phyloP scores from a whole-genome alignment of 2,888 invertebrate genomes.

The Lycia hirtaria region DNA sequence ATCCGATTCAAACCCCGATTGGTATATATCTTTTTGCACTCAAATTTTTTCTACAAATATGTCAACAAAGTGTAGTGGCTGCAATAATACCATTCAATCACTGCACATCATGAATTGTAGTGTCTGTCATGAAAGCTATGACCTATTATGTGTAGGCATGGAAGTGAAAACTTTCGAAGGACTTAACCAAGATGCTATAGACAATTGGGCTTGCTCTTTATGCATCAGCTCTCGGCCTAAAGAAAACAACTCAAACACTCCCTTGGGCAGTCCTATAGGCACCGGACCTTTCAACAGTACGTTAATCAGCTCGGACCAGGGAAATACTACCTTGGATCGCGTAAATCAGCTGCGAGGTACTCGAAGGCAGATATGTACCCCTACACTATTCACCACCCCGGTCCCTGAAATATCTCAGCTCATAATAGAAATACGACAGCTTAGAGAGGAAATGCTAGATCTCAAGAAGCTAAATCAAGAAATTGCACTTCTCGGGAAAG shows the following conservation, averaged over 20 bases:
- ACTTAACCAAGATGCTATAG: not conserved
- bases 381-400: not conserved
- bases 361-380: not conserved
- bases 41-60: no score
- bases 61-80: not conserved
- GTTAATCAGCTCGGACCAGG: no score
- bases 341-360: not conserved
- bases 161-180: not conserved
- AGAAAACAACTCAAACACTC: not conserved
- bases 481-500: not conserved
- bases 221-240: not conserved
- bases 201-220: not conserved
- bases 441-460: not conserved
- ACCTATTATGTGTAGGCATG: not conserved
- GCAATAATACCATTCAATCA: not conserved
- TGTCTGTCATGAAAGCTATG: not conserved
- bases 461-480: no score
- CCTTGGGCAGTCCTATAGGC: not conserved
- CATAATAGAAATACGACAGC: not conserved
- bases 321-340: not conserved
- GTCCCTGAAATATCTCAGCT: not conserved
- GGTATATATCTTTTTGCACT: no score
- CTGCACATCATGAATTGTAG: not conserved
- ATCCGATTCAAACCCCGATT: no score
- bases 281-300: not conserved